Evolutionary conservation across 2,113 vertebrate species (phyloP), one percentile per base, ranked within the genome.

Genomic region (Osmerus mordax): DNA sequence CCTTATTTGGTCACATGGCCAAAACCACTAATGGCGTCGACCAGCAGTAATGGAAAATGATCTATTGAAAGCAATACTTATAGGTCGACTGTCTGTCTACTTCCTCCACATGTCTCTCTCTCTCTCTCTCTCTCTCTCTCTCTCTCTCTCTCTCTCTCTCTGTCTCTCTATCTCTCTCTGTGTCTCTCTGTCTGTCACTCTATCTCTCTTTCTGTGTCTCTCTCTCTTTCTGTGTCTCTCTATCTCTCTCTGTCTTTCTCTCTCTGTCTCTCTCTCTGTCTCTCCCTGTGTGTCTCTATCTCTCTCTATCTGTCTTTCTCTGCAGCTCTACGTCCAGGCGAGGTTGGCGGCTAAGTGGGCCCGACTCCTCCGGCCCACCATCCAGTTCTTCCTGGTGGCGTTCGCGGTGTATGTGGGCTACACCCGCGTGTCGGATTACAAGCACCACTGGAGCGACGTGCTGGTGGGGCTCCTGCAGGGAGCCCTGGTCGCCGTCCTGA

Each of bases 381-480:
- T 98, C 81, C 96, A 99, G 91, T 98, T 97, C 91, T 94, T 97
- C 88, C 91, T 98, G 82, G 85, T 98, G 83, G 81, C 93, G 85
- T 98, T 98, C 0, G 96, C 97, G 1, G 90, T 99, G 75, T 98
- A 95, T 0, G 96, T 99, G 83, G 97, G 96, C 76, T 98, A 97
- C 90, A 96, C 95, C 67, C 89, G 97, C 0, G 94, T 98, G 64
- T 96, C 96, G 0, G 97, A 98, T 90, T 95, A 98, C 91, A 98
- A 96, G 72, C 96, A 99, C 89, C 96, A 98, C 90, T 98, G 96
- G 95, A 98, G 96, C 0, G 96, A 99, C 0, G 97, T 98, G 54
- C 89, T 99, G 72, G 89, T 87, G 2, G 97, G 97, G 71, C 91
- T 99, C 80, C 90, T 98, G 77, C 97, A 98, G 83, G 96, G 97